phyloP scores from a whole-genome alignment of 1,140 invertebrate species.

The Micrasema minimum region DNA sequence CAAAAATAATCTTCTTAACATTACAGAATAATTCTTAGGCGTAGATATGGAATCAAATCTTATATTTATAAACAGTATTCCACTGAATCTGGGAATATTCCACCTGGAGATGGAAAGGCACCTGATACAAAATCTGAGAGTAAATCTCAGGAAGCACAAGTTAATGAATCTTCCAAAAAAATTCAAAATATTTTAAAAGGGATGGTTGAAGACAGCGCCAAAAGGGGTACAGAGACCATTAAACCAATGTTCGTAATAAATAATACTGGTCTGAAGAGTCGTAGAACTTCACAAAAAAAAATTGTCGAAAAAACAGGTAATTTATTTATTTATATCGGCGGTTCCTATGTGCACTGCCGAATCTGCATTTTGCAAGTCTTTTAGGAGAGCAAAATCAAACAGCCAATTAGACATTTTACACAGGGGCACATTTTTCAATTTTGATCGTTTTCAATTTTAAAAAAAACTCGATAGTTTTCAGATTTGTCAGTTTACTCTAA shows the following conservation, averaged over 20 bases:
- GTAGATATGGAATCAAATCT: neutral
- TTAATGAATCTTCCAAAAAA: slow-evolving; percentile 59
- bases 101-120: neutral
- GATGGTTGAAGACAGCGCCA: slow-evolving; percentile 61
- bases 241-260: slow-evolving; percentile 58
- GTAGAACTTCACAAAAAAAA: slow-evolving; percentile 48
- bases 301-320: slow-evolving; percentile 56
- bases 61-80: slow-evolving; percentile 16
- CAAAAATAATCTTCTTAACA: too few relatives aligned
- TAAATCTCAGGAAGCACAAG: neutral
- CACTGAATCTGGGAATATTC: neutral
- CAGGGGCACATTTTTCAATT: too few relatives aligned
- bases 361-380: too few relatives aligned
- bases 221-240: slow-evolving; percentile 58
- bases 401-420: too few relatives aligned
- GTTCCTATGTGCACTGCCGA: too few relatives aligned
- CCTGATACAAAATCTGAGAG: neutral
- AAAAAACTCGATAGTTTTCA: too few relatives aligned
- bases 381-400: too few relatives aligned
- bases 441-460: too few relatives aligned
- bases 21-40: slow-evolving; percentile 23
- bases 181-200: slow-evolving; percentile 59
- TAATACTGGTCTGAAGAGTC: slow-evolving; percentile 56
- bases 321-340: neutral
- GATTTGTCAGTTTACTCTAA: neutral